These are phyloP conservation scores for Ametastegia equiseti DNA, from an alignment of 2,888 invertebrate genomes.

Conservation along the genomic window DNA sequence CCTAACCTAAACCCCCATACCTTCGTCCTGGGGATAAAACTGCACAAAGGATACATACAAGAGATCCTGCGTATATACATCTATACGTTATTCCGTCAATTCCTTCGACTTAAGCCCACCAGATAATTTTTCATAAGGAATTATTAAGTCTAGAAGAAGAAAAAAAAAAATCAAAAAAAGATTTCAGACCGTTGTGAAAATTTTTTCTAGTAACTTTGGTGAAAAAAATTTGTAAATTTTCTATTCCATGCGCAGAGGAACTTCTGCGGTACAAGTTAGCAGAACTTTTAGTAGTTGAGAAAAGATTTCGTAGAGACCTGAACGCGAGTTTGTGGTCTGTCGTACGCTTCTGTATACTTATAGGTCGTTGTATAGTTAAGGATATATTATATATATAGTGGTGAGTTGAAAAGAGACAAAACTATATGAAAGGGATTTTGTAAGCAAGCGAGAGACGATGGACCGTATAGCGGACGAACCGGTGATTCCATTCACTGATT, in stretches of 20 bases:
- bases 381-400: no score
- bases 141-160: no score
- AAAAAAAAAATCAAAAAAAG: no score
- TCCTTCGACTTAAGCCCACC: no score
- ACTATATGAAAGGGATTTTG: conserved; percentile 49
- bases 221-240: neutral
- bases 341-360: neutral
- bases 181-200: no score
- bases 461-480: conserved; percentile 72
- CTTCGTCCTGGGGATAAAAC: conserved; percentile 28
- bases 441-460: conserved; percentile 48
- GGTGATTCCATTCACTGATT: conserved; percentile 83
- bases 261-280: neutral
- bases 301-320: neutral
- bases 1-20: neutral
- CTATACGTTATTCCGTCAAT: neutral
- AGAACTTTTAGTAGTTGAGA: neutral
- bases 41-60: neutral
- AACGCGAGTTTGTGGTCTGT: conserved; percentile 19
- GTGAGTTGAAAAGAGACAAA: conserved; percentile 54
- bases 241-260: neutral
- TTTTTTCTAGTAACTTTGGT: neutral
- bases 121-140: no score
- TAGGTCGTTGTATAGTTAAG: conserved; percentile 52
- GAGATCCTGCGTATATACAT: no score